phyloP scores from a whole-genome alignment of 1,140 invertebrate species.

The Lycorma delicatula region DNA sequence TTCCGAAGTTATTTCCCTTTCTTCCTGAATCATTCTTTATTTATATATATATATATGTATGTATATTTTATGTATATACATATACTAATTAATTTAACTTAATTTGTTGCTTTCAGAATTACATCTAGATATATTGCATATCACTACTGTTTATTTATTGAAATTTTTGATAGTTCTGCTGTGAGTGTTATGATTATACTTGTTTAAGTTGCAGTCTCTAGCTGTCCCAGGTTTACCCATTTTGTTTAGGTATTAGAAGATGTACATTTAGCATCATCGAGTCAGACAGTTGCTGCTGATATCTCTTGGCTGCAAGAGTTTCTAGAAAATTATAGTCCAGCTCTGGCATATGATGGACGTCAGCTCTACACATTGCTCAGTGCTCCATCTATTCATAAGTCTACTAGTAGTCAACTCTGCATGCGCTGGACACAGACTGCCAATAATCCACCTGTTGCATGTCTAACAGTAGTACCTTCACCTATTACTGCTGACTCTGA shows the following conservation, averaged over 20 bases:
- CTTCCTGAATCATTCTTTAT: too few species aligned
- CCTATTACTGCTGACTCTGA: too few species aligned
- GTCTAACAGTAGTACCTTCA: background rate
- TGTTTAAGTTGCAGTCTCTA: background rate
- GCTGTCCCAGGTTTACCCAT: background rate
- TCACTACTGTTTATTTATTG: too few species aligned
- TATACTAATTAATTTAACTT: too few species aligned
- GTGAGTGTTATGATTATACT: too few species aligned
- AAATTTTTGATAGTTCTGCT: too few species aligned
- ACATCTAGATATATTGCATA: too few species aligned
- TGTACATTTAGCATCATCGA: slow-evolving; percentile 40
- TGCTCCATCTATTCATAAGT: background rate
- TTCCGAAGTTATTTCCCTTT: too few species aligned
- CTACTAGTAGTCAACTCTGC: slow-evolving; percentile 1
- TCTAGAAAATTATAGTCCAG: slow-evolving; percentile 52
- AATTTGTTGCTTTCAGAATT: too few species aligned
- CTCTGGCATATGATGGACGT: slow-evolving; percentile 61
- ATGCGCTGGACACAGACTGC: slow-evolving; percentile 11
- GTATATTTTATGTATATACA: too few species aligned
- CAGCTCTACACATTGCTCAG: slow-evolving; percentile 58
- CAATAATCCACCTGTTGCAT: slow-evolving; percentile 36
- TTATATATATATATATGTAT: too few species aligned
- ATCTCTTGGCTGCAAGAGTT: slow-evolving; percentile 52
- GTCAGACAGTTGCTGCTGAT: slow-evolving; percentile 41
- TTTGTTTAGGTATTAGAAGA: slow-evolving; percentile 53